Percentiles rank a stretch among this genome's conserved stretches.
phyloP scores from a whole-genome alignment of 2,797 vertebrate genomes.

The Sebastolobus alascanus region DNA sequence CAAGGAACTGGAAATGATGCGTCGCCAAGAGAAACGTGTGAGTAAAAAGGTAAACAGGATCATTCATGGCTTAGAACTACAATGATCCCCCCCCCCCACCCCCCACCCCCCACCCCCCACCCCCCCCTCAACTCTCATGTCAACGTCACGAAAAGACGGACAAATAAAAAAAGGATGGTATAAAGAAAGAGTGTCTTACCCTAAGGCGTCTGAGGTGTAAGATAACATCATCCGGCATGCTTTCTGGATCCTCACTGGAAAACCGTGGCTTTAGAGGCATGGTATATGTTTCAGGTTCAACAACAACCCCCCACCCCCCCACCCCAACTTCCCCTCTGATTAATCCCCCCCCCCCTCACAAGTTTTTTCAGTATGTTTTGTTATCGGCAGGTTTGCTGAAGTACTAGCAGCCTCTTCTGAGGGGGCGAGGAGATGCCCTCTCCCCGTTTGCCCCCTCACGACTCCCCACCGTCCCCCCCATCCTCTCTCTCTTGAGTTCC shows the following conservation, averaged over 20 bases:
- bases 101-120: too few relatives aligned
- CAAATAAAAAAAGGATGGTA: neutral
- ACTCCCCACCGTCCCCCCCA: slow-evolving; percentile 47
- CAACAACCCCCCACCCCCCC: slow-evolving; percentile 5
- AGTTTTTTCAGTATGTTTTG: slow-evolving; percentile 12
- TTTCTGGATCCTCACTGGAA: slow-evolving; percentile 83
- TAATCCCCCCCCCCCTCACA: slow-evolving; percentile 4
- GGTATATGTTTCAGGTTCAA: slow-evolving; percentile 62
- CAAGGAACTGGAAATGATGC: neutral
- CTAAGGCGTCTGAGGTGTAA: slow-evolving; percentile 86
- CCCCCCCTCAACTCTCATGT: neutral
- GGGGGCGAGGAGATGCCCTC: slow-evolving; percentile 56
- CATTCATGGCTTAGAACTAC: slow-evolving; percentile 3
- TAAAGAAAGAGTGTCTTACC: slow-evolving; percentile 84
- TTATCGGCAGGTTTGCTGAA: slow-evolving; percentile 46
- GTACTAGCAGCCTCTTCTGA: slow-evolving; percentile 57
- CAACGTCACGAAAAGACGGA: neutral
- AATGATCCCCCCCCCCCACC: neutral
- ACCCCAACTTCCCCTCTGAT: slow-evolving; percentile 35
- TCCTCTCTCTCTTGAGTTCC: slow-evolving; percentile 41
- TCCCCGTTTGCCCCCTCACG: slow-evolving; percentile 54
- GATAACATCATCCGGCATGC: slow-evolving; percentile 88
- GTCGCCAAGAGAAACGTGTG: neutral
- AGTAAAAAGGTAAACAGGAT: slow-evolving; percentile 15
- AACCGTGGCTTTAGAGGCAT: slow-evolving; percentile 75